Conservation (phyloP, 1,140 invertebrate species). For the Drosophila lacertosa region DNA sequence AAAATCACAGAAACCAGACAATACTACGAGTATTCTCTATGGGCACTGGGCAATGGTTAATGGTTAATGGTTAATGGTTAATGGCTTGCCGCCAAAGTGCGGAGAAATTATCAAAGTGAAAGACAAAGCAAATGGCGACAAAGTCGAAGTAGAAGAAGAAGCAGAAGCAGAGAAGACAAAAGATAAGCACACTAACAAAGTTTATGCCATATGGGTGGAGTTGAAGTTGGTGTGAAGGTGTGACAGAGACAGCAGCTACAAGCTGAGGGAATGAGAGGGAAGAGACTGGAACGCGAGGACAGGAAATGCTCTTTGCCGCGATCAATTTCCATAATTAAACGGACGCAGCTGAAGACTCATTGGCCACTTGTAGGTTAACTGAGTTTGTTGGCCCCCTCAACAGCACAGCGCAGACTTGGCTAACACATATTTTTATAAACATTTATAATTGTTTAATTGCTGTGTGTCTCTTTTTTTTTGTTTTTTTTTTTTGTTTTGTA, state of each 20-base stretch:
- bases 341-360: conserved; percentile 64
- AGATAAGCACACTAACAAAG: conserved; percentile 34
- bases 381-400: conserved; percentile 69
- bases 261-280: conserved; percentile 21
- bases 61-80: conserved; percentile 32
- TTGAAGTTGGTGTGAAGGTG: conserved; percentile 45
- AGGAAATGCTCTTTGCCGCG: conserved; percentile 74
- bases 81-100: conserved; percentile 61
- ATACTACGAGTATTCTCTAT: conserved; percentile 6
- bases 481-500: conserved; percentile 60
- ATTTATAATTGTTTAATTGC: conserved; percentile 44
- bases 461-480: too few relatives aligned
- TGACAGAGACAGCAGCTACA: too few relatives aligned
- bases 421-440: background rate
- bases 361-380: conserved; percentile 77
- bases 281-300: conserved; percentile 35
- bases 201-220: conserved; percentile 29
- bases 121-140: conserved; percentile 42
- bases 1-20: conserved; percentile 56
- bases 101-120: conserved; percentile 76
- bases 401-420: conserved; percentile 4
- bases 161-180: conserved; percentile 30
- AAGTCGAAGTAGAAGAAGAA: background rate
- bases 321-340: conserved; percentile 80
- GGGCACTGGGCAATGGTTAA: conserved; percentile 2